Conservation (phyloP, 2,113 vertebrate genomes). For the Bucco capensis region DNA sequence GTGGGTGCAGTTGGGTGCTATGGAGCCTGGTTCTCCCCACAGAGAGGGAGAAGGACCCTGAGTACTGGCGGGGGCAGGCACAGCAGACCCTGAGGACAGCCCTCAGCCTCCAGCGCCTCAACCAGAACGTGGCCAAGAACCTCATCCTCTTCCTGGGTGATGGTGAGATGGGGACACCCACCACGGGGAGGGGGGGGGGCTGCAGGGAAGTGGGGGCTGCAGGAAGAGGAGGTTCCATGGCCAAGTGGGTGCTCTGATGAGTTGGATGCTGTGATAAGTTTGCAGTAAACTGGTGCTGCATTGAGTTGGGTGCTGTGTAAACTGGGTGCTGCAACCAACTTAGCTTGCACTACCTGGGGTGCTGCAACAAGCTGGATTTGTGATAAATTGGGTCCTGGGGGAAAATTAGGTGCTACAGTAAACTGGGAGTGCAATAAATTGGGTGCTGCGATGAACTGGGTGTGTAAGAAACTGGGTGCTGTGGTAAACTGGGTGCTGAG, state of each 20-base stretch:
- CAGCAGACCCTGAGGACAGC: slow-evolving; percentile 82
- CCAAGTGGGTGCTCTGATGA: not conserved
- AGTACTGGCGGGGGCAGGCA: slow-evolving; percentile 86
- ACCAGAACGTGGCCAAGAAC: slow-evolving; percentile 88
- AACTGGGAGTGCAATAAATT: not conserved
- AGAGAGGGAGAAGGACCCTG: slow-evolving; percentile 90
- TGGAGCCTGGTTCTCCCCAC: not conserved
- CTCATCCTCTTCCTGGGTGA: slow-evolving; percentile 94
- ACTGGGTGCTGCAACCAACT: not conserved
- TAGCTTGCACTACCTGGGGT: not conserved
- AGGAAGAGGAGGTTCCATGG: not conserved
- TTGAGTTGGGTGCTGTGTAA: not conserved
- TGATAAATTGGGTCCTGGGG: not conserved
- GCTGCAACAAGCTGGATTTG: not conserved
- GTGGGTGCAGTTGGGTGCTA: not conserved
- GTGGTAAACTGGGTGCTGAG: too few relatives aligned
- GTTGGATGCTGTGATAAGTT: not conserved
- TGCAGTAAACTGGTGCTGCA: not conserved
- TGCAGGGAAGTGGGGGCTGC: not conserved
- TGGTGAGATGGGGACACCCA: slow-evolving; percentile 66
- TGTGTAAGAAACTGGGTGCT: not conserved
- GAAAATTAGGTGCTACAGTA: not conserved
- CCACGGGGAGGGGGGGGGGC: accelerated
- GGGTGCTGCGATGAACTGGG: not conserved
- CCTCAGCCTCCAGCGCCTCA: slow-evolving; percentile 80